Evolutionary conservation across 2,113 vertebrate species (phyloP), one percentile per base, ranked within the genome.

Genomic region (Pampusana beccarii): DNA sequence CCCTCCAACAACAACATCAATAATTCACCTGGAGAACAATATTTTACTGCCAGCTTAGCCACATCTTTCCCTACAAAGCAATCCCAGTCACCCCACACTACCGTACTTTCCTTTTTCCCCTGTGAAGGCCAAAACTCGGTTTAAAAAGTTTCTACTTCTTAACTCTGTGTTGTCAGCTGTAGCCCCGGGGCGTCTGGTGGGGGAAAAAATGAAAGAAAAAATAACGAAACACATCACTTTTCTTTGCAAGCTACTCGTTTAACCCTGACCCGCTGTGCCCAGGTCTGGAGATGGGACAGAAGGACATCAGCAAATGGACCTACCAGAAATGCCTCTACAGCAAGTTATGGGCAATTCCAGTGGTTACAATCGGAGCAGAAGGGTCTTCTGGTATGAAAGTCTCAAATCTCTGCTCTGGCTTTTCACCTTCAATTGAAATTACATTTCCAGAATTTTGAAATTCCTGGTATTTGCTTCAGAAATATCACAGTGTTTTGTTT

Each of bases 391-490:
- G 16, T 38, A 7, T 53, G 46, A 8, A 80, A 62, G 18, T 29
- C 58, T 34, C 53, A 72, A 64, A 75, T 53, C 72, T 48, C 62
- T 64, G 33, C 80, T 60, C 51, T 60, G 25, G 8, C 11, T 91
- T 81, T 87, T 78, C 60, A 25, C 11, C 38, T 18, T 48, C 33
- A 42, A 15, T 12, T 33, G 78, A 85, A 87, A 85, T 29, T 25
- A 44, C 20, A 5, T 82, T 42, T 60, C 69, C 61, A 48, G 57
- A 92, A 82, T 82, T 42, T 29, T 31, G 9, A 72, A 80, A 86
- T 82, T 92, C 62, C 57, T 94, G 78, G 62, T 50, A 87, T 96
- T 96, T 95, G 58, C 88, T 15, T 92, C 66, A 48, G 74, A 91
- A 92, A 79, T 88, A 79, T 65, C 74, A 87, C 57, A 17, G 5